phyloP scores from a whole-genome alignment of 1,140 invertebrate species.

The Neodiprion virginianus region DNA sequence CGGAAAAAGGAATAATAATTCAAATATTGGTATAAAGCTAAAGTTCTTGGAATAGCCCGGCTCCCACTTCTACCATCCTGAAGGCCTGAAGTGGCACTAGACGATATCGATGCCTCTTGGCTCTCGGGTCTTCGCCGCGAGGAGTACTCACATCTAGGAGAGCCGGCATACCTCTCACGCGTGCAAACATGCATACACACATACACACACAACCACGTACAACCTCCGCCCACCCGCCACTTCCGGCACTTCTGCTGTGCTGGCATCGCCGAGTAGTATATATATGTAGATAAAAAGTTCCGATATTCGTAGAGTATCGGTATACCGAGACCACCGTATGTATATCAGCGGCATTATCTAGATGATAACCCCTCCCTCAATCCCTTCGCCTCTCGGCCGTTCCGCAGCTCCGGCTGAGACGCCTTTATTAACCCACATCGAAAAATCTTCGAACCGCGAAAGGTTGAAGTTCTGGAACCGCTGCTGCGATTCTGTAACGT shows the following conservation, averaged over 20 bases:
- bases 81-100: not conserved
- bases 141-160: not conserved
- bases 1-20: not conserved
- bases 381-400: too few species aligned
- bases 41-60: not conserved
- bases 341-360: too few species aligned
- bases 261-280: not conserved
- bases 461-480: too few species aligned
- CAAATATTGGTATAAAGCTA: not conserved
- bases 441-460: too few species aligned
- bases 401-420: too few species aligned
- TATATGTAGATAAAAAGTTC: not conserved
- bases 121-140: not conserved
- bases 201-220: not conserved
- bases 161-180: not conserved
- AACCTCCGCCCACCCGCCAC: not conserved
- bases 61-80: not conserved
- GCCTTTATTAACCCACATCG: too few species aligned
- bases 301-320: not conserved
- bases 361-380: too few species aligned
- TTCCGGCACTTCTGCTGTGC: not conserved
- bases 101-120: slow-evolving; percentile 5
- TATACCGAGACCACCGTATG: too few species aligned
- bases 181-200: not conserved
- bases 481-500: too few species aligned